Percentiles rank a stretch among this genome's conserved stretches.
Evolutionary conservation across 2,797 vertebrate species (phyloP).

Genomic region (Tamandua tetradactyla): DNA sequence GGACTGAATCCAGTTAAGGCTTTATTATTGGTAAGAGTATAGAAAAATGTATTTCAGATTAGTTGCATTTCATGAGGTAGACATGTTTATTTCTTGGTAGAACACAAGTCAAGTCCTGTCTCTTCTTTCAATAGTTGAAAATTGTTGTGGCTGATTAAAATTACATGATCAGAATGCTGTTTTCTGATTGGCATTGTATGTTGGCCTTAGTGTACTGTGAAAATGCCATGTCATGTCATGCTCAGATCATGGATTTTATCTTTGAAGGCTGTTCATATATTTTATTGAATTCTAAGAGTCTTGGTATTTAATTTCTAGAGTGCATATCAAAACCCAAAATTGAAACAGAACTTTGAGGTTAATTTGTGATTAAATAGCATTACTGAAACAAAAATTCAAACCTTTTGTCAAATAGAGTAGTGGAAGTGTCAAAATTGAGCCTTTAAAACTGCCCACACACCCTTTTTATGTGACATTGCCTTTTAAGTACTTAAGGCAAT

Average conservation of each 20-base stretch:
- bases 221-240: background rate
- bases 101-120: background rate
- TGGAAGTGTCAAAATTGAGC: background rate
- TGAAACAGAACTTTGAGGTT: background rate
- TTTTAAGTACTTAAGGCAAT: background rate
- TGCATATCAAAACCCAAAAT: background rate
- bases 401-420: background rate
- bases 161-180: background rate
- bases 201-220: background rate
- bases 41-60: background rate
- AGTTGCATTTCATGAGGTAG: background rate
- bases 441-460: background rate
- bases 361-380: slow-evolving; percentile 28
- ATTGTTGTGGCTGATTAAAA: background rate
- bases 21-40: background rate
- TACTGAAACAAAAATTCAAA: background rate
- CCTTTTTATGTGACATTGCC: background rate
- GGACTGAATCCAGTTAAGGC: background rate
- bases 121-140: background rate
- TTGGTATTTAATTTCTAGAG: background rate
- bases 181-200: background rate
- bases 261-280: background rate
- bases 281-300: background rate
- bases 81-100: background rate
- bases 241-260: background rate